Evolutionary conservation across 2,797 vertebrate species (phyloP).

Genomic region (Gorsachius magnificus): DNA sequence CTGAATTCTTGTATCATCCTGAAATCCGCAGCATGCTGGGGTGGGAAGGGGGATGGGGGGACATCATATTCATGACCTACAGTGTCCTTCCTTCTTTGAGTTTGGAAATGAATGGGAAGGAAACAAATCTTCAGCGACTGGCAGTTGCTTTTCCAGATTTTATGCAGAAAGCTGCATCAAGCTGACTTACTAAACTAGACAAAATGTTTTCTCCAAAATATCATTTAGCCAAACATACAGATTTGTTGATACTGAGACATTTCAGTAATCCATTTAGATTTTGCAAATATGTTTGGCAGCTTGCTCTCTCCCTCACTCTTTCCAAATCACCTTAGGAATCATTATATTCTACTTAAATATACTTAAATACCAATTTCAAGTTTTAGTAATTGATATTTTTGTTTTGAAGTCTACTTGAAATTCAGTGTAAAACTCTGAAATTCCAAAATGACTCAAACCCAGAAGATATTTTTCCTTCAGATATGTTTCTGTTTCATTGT

Average conservation of each 20-base stretch:
- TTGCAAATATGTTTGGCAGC: neutral
- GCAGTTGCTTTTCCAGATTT: neutral
- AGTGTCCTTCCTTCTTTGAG: neutral
- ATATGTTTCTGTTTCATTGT: neutral
- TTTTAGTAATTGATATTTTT: neutral
- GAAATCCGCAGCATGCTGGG: neutral
- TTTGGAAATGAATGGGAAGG: neutral
- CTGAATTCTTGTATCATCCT: neutral
- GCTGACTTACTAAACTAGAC: neutral
- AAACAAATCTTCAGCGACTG: neutral
- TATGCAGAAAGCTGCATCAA: neutral
- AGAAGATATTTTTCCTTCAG: neutral
- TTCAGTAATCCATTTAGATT: neutral
- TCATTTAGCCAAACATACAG: neutral
- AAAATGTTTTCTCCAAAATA: neutral
- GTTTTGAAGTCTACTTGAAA: neutral
- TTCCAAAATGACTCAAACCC: neutral
- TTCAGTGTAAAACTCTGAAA: neutral
- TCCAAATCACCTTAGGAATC: neutral
- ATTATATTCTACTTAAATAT: neutral
- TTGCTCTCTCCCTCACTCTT: neutral
- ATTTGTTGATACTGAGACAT: neutral
- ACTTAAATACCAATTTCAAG: neutral
- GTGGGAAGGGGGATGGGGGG: neutral
- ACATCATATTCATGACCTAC: neutral